Conservation (phyloP, 1,140 invertebrate genomes). For the Papilio helenus region DNA sequence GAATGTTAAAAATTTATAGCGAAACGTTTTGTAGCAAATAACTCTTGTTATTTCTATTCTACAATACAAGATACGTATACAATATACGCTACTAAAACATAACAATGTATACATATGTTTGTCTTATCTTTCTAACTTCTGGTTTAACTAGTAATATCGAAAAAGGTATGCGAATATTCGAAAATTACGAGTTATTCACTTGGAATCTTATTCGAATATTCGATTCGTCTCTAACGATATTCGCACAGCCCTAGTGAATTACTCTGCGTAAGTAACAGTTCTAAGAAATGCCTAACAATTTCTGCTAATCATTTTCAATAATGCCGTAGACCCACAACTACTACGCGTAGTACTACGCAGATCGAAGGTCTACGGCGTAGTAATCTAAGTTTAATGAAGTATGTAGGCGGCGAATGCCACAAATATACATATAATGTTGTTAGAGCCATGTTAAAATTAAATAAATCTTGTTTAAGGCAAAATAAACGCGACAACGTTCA, state of each 20-base stretch:
- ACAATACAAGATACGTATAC: not conserved
- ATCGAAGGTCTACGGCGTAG: not conserved
- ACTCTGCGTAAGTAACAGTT: not conserved
- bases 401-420: not conserved
- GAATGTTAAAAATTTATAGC: not conserved
- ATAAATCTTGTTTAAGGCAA: conserved; percentile 9
- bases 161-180: no score
- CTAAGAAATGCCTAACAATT: not conserved
- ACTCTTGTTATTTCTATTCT: conserved; percentile 4
- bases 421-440: not conserved
- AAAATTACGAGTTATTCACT: no score
- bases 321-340: not conserved
- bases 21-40: conserved; percentile 11
- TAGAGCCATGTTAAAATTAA: not conserved
- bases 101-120: not conserved
- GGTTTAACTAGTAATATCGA: no score
- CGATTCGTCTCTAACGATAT: no score
- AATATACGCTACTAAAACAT: not conserved
- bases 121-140: no score
- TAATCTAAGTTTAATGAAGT: not conserved
- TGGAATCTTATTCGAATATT: no score
- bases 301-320: not conserved
- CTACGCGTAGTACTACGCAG: not conserved
- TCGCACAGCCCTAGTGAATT: not conserved
- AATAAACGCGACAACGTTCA: conserved; percentile 24